phyloP scores from a whole-genome alignment of 2,888 invertebrate species.

The Hybos culiciformis region DNA sequence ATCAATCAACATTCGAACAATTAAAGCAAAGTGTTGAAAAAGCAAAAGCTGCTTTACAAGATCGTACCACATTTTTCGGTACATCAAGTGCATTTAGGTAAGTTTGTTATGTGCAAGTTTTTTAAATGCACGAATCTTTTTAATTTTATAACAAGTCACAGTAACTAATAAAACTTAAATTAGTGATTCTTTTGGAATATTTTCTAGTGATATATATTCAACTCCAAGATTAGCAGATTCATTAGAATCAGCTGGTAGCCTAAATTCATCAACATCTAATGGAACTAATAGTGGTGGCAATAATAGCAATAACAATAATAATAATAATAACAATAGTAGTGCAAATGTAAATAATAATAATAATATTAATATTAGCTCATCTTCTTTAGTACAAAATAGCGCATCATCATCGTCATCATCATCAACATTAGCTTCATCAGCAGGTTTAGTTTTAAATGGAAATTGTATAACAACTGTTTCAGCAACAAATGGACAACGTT shows the following conservation, averaged over 20 bases:
- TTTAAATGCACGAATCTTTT: background rate
- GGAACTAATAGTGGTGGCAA: background rate
- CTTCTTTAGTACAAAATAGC: too few relatives aligned
- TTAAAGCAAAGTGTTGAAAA: conserved; percentile 82
- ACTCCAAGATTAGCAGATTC: conserved; percentile 33
- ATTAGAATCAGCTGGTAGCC: conserved; percentile 23
- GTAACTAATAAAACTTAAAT: background rate
- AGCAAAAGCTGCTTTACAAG: conserved; percentile 74
- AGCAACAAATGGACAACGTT: conserved; percentile 27
- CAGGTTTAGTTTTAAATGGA: conserved; percentile 25
- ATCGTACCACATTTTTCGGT: conserved; percentile 54
- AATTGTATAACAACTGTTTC: conserved; percentile 28
- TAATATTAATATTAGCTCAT: background rate
- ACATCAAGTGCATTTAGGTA: conserved; percentile 60
- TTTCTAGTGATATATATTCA: conserved; percentile 33
- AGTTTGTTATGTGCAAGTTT: background rate
- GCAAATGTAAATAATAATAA: background rate
- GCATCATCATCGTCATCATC: conserved; percentile 1
- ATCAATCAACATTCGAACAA: conserved; percentile 79
- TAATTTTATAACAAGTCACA: background rate
- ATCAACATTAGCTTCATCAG: conserved; percentile 17
- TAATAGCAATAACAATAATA: background rate
- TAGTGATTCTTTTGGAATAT: background rate
- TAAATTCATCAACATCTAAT: conserved; percentile 24
- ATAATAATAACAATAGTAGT: background rate